phyloP scores from a whole-genome alignment of 2,113 vertebrate species.

The Megatriorchis doriae region DNA sequence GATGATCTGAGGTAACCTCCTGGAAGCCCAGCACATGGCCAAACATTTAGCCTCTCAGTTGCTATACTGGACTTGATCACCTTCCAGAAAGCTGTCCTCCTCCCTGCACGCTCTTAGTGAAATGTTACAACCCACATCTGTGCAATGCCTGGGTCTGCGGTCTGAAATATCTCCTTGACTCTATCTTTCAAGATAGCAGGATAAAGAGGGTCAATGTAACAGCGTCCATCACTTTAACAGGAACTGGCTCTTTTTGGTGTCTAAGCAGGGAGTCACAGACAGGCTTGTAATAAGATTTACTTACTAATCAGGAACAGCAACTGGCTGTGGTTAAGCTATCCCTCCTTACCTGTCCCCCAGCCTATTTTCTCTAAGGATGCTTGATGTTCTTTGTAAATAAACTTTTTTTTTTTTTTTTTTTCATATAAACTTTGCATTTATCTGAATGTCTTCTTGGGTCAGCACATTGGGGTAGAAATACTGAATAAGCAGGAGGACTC shows the following conservation, averaged over 20 bases:
- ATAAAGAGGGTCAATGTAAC: background rate
- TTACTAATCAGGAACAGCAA: background rate
- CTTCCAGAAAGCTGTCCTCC: slow-evolving; percentile 41
- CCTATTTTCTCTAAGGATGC: background rate
- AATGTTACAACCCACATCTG: background rate
- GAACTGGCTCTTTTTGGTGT: background rate
- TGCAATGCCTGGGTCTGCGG: background rate
- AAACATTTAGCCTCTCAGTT: background rate
- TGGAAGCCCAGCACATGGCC: background rate
- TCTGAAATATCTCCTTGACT: background rate
- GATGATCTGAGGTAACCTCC: background rate
- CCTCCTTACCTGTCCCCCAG: background rate
- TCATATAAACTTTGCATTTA: background rate
- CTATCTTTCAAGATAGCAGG: background rate
- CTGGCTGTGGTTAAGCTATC: background rate
- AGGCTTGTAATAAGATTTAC: background rate
- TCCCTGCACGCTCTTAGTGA: background rate
- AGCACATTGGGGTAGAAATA: background rate
- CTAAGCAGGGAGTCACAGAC: background rate
- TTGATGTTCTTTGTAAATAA: background rate
- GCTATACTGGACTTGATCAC: background rate
- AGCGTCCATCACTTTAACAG: background rate
- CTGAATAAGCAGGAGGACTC: background rate
- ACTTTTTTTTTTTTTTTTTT: too few relatives aligned
- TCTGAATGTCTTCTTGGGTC: background rate